phyloP scores from a whole-genome alignment of 2,888 invertebrate genomes.

The Rotaria macrura region DNA sequence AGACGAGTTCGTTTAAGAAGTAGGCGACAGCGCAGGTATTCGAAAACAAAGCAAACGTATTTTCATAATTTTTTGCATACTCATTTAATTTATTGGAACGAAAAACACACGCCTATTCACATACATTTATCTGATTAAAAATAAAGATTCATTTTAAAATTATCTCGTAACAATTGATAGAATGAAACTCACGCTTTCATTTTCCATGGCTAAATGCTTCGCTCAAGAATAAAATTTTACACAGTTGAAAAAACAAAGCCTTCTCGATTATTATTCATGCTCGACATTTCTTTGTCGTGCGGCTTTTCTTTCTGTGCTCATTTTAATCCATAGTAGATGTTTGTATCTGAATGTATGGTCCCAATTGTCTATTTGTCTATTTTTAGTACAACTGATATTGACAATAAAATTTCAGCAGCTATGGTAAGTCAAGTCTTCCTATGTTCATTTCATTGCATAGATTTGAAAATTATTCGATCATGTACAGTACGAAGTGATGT shows the following conservation, averaged over 20 bases:
- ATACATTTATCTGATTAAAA: not conserved
- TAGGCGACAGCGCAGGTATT: not conserved
- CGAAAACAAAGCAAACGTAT: not conserved
- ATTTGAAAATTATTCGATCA: no score
- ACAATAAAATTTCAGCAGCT: conserved; percentile 4
- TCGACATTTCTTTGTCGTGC: not conserved
- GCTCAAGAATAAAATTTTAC: not conserved
- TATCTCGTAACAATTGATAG: not conserved
- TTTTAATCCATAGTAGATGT: not conserved
- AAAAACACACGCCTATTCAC: not conserved
- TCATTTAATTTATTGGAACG: not conserved
- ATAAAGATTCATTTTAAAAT: not conserved
- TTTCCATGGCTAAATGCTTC: not conserved
- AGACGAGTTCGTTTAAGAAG: not conserved
- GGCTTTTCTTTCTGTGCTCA: not conserved
- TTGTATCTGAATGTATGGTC: no score
- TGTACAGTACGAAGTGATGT: no score
- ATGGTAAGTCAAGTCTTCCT: no score
- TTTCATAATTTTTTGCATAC: not conserved
- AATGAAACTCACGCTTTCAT: not conserved
- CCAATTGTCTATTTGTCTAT: not conserved
- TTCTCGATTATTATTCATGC: not conserved
- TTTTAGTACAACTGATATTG: conserved; percentile 15
- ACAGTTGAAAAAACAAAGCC: not conserved
- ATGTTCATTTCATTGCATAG: no score